phyloP scores from a whole-genome alignment of 2,888 invertebrate species.

The Lepidocyrtinus sp. region DNA sequence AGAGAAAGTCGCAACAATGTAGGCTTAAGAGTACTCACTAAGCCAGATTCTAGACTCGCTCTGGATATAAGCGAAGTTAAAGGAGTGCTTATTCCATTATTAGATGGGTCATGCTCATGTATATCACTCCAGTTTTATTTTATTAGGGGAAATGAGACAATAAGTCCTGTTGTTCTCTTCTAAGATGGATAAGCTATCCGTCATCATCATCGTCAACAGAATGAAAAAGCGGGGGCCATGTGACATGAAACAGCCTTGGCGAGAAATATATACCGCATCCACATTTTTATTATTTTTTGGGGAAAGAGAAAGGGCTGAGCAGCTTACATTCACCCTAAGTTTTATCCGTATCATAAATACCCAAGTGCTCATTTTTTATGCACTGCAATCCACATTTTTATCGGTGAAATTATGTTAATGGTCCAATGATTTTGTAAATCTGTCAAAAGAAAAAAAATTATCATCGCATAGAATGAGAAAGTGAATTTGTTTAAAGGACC shows the following conservation, averaged over 20 bases:
- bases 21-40: not conserved
- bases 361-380: conserved; percentile 51
- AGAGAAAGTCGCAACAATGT: not conserved
- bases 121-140: not conserved
- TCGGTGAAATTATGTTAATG: conserved; percentile 54
- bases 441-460: conserved; percentile 53
- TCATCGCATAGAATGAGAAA: not conserved
- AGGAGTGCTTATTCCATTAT: not conserved
- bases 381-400: conserved; percentile 38
- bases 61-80: no score
- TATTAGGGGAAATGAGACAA: conserved; percentile 9
- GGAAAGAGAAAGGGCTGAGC: conserved; percentile 3
- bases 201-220: conserved; percentile 30
- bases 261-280: not conserved
- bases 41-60: not conserved
- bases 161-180: conserved; percentile 4
- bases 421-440: conserved; percentile 58
- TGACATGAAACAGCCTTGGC: conserved; percentile 6
- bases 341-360: conserved; percentile 11
- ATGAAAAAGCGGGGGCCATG: conserved; percentile 15
- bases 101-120: conserved; percentile 33
- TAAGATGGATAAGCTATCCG: conserved; percentile 51
- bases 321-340: no score
- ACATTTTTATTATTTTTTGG: conserved; percentile 8
- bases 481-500: not conserved